Percentiles rank a stretch among this genome's conserved stretches.
These are phyloP conservation scores for Chrysomela aeneicollis DNA, from an alignment of 2,888 invertebrate species.

Conservation along the genomic window DNA sequence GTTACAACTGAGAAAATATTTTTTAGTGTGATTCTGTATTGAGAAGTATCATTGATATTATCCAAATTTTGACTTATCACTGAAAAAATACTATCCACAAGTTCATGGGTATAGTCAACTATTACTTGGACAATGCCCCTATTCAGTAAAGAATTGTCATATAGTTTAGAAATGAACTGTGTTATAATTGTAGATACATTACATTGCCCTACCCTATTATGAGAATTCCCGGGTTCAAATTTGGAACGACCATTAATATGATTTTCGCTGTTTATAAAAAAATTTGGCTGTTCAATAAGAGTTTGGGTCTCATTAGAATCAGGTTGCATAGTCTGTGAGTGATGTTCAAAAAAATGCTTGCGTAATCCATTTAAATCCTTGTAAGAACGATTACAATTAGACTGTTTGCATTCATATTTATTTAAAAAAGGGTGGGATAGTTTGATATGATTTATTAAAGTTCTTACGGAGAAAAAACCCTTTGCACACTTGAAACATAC, in stretches of 20 bases:
- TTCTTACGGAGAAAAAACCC: not conserved
- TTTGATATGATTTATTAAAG: not conserved
- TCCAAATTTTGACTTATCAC: not conserved
- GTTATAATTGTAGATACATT: not conserved
- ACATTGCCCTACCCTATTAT: too few species aligned
- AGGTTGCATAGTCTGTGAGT: not conserved
- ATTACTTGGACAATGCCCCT: conserved; percentile 3
- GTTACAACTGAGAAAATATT: not conserved
- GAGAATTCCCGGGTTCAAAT: not conserved
- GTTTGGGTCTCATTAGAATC: too few species aligned
- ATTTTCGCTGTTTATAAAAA: too few species aligned
- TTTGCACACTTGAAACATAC: conserved; percentile 2
- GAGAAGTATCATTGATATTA: too few species aligned
- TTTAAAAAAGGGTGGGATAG: conserved; percentile 19
- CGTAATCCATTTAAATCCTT: not conserved
- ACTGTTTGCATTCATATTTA: conserved; percentile 17
- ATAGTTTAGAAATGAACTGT: not conserved
- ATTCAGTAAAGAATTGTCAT: conserved; percentile 7
- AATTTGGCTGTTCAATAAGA: too few species aligned
- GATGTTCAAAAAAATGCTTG: not conserved
- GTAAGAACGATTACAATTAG: not conserved
- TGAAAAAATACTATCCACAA: conserved; percentile 11
- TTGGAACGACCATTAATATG: not conserved
- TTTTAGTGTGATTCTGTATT: not conserved
- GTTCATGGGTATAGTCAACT: conserved; percentile 15